Percentiles rank a stretch among this genome's conserved stretches.
Conservation (phyloP, 2,113 vertebrate genomes). For the Ahaetulla prasina region DNA sequence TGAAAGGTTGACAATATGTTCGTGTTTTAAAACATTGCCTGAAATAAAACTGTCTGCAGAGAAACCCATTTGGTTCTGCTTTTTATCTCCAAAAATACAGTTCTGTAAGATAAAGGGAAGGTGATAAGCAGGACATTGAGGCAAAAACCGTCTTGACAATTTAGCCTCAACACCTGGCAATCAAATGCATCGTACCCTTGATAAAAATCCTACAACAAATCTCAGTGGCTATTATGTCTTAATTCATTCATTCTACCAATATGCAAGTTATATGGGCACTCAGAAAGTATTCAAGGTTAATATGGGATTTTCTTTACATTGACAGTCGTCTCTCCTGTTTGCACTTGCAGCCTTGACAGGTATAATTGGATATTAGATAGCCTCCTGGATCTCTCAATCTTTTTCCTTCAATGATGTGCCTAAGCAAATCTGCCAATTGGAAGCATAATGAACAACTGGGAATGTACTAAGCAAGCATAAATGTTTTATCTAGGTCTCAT, state of each 20-base stretch:
- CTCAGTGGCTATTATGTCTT: neutral
- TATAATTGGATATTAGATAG: neutral
- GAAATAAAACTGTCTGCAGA: neutral
- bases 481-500: neutral
- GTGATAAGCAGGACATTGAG: neutral
- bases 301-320: neutral
- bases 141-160: neutral
- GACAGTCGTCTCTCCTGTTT: neutral
- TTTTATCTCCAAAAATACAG: neutral
- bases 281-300: neutral
- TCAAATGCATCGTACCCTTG: neutral
- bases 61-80: neutral
- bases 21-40: neutral
- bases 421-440: neutral
- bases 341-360: neutral
- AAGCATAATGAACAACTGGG: neutral
- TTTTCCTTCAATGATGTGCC: neutral
- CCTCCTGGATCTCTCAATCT: neutral
- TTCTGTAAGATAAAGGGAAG: neutral
- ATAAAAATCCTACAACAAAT: neutral
- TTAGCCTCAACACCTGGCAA: neutral
- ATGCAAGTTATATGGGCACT: neutral
- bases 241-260: neutral
- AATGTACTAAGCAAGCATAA: neutral
- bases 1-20: neutral